Evolutionary conservation across 2,888 invertebrate species (phyloP), one percentile per base, ranked within the genome.

Genomic region (Melieria omissa): DNA sequence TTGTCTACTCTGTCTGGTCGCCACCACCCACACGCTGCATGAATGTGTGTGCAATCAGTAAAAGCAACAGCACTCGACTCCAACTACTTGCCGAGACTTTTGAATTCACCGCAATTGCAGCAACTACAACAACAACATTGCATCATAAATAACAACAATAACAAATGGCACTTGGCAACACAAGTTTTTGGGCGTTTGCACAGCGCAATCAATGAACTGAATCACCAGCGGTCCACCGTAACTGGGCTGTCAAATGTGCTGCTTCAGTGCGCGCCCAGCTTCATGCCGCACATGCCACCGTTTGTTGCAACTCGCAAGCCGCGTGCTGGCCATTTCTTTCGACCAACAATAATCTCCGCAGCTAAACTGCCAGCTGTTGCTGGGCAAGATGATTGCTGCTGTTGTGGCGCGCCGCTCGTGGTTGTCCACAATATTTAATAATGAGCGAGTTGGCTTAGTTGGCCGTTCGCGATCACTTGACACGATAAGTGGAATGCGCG

Each of bases 141-240:
- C n/a, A 60, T 9, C 42, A 60, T 41, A 9, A 60, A 60, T 10
- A n/a, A 41, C 60, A 58, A 58, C n/a, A 60, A 60, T 42, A 60
- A 60, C 60, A 60, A 41, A 8, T 41, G 7, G 5, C 29, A 60
- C 16, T 60, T 29, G 60, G 47, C 46, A 16, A 63, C 63, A 47
- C 45, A 9, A 45, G 46, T n/a, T 58, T 60, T 62, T 69, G 68
- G 68, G 68, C 68, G 68, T 69, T 69, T 62, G 68, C 62, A 42
- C 54, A 45, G 52, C 55, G 16, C 41, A 69, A 69, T 69, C 68
- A 62, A 12, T 69, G 62, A 62, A 62, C 68, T 69, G 62, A 46
- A 69, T 69, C 68, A 62, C 42, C 6, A 61, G 29, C 16, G 47
- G 12, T n/a, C 14, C 52, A 47, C 63, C 14, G 49, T 55, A 29